Evolutionary conservation across 2,797 vertebrate species (phyloP), one percentile per base, ranked within the genome.

Genomic region (Bufotes viridis): DNA sequence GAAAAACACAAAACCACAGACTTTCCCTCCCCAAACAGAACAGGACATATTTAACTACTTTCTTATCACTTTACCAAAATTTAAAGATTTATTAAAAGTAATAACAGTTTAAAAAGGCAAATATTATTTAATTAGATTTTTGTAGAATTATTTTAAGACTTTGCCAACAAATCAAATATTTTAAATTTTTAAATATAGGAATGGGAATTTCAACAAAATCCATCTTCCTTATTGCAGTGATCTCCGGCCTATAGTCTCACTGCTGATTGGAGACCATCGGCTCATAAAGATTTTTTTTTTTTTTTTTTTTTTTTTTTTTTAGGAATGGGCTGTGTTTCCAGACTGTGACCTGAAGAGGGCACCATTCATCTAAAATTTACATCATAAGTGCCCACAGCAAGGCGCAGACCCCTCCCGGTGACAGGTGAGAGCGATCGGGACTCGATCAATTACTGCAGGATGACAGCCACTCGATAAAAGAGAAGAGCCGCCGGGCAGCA

Each of bases 381-480:
- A 24, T 78, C 75, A 78, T 78, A 55, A 12, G 75, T 55, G 75
- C 51, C 75, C 75, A 55, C 78, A 61, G 57, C 15, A 42, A 12
- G 24, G 57, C 6, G 20, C 72, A 74, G 9, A 18, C 7, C 3
- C 15, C 12, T 26, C n/a, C 11, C n/a, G 18, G 15, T 67, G 11
- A 67, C 65, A 24, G n/a, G 11, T 1, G 69, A 70, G 14, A 49
- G 0, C 22, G 7, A 18, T 74, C 70, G 42, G 49, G 72, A 18
- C n/a, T 51, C 20, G 18, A 78, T 20, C n/a, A 22, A 7, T 74
- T 7, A 49, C 82, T 60, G 69, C 82, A 60, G 4, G 2, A 0
- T 3, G 26, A 60, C 53, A 83, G 34, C 18, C 80, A 67, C 65
- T 26, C 11, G 15, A 49, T 74, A 49, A 76, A 53, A 29, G 29